Evolutionary conservation across 2,797 vertebrate species (phyloP).

Genomic region (Naso thynnoides): DNA sequence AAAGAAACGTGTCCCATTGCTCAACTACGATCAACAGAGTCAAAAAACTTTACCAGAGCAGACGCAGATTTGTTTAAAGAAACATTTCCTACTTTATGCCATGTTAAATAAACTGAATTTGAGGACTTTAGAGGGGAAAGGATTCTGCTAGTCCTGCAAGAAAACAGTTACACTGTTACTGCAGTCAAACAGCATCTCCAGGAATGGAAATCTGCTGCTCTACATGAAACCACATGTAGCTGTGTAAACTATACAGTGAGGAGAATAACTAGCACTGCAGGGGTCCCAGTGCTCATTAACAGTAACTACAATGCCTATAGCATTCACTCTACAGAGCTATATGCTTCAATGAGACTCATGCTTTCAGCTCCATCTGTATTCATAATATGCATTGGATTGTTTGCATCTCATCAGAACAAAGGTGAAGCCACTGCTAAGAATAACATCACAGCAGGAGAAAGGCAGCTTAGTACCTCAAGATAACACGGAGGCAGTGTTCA

Average conservation of each 20-base stretch:
- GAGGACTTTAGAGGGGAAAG: no score
- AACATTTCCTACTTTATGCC: no score
- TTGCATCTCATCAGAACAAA: slow-evolving; percentile 49
- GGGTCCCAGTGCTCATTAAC: slow-evolving; percentile 50
- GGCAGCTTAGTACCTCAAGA: slow-evolving; percentile 28
- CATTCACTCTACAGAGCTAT: neutral
- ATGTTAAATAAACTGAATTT: no score
- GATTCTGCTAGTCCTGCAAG: no score
- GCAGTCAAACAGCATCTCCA: no score
- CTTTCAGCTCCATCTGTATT: slow-evolving; percentile 49
- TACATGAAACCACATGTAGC: slow-evolving; percentile 27
- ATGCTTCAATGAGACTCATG: neutral
- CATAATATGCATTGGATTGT: slow-evolving; percentile 35
- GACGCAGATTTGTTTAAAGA: no score
- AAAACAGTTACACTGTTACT: no score
- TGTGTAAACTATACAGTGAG: slow-evolving; percentile 31
- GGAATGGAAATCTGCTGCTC: neutral
- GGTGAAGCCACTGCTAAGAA: slow-evolving; percentile 46
- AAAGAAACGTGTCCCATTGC: no score
- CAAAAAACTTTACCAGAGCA: no score
- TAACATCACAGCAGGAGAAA: slow-evolving; percentile 58
- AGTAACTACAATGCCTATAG: slow-evolving; percentile 27
- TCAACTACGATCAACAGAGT: no score
- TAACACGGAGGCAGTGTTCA: slow-evolving; percentile 42
- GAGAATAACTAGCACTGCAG: slow-evolving; percentile 36